Evolutionary conservation across 1,140 invertebrate species (phyloP).

Genomic region (Drosophila guanche): DNA sequence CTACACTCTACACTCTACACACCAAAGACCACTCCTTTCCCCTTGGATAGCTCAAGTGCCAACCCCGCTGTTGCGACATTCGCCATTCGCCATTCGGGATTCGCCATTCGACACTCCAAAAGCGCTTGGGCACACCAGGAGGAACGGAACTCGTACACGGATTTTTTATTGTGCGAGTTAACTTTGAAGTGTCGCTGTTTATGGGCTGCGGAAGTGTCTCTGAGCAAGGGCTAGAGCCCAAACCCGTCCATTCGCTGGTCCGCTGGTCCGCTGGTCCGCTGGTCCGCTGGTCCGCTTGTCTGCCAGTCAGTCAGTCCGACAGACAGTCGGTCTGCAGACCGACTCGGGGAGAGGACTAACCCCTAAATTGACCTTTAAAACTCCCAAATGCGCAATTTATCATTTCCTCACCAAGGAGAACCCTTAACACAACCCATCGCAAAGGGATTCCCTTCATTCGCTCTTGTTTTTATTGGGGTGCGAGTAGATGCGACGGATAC

Average conservation of each 20-base stretch:
- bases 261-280: conserved; percentile 52
- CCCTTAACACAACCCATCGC: conserved; percentile 4
- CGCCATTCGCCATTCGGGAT: conserved; percentile 2
- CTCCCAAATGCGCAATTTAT: conserved; percentile 83
- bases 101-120: conserved; percentile 2
- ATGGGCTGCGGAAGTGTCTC: conserved; percentile 47
- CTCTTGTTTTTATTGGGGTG: too few relatives aligned
- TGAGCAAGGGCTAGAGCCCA: neutral
- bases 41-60: conserved; percentile 39
- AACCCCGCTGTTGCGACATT: conserved; percentile 41
- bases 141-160: conserved; percentile 44
- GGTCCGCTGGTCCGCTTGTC: conserved; percentile 30
- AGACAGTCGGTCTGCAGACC: neutral
- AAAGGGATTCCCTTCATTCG: neutral
- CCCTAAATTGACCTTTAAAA: conserved; percentile 83
- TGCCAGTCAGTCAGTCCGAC: conserved; percentile 58
- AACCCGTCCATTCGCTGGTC: conserved; percentile 1
- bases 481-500: conserved; percentile 21
- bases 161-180: conserved; percentile 79
- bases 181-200: conserved; percentile 78
- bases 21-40: too few relatives aligned
- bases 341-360: conserved; percentile 65
- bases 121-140: conserved; percentile 7
- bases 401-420: conserved; percentile 70
- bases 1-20: neutral